These are phyloP conservation scores for Trachurus trachurus DNA, from an alignment of 2,797 vertebrate species.

Conservation along the genomic window DNA sequence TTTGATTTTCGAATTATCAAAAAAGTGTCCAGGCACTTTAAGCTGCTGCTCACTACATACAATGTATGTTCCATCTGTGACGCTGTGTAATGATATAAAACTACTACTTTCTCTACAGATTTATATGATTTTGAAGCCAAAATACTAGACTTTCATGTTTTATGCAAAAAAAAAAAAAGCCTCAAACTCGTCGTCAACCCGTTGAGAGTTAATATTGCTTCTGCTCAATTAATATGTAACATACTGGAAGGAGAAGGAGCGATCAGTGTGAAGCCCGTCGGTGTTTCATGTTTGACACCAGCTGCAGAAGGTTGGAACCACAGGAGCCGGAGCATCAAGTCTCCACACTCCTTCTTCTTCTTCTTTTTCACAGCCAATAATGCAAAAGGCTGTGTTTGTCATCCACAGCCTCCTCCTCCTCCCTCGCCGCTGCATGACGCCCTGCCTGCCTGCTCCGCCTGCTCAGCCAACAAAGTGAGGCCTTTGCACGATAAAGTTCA, in stretches of 20 bases:
- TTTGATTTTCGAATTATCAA: no score
- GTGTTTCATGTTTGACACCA: constrained; percentile 31
- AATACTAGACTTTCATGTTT: not conserved
- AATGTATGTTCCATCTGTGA: no score
- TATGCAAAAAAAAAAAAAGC: not conserved
- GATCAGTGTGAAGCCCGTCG: not conserved
- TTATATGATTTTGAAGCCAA: not conserved
- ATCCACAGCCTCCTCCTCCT: not conserved
- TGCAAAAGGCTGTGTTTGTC: constrained; percentile 45
- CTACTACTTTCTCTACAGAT: no score
- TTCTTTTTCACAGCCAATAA: constrained; percentile 36
- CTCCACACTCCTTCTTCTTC: constrained; percentile 2
- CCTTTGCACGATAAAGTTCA: constrained; percentile 79
- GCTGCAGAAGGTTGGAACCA: constrained; percentile 36
- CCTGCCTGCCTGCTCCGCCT: constrained; percentile 63
- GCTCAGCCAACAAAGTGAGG: constrained; percentile 70
- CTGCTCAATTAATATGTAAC: not conserved
- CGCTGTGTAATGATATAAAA: no score
- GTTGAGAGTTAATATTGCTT: not conserved
- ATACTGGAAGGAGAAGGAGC: not conserved
- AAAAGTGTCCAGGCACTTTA: no score
- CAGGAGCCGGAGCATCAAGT: constrained; percentile 16
- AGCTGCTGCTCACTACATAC: no score
- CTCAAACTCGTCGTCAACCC: not conserved
- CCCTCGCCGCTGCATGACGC: constrained; percentile 31